phyloP scores from a whole-genome alignment of 2,888 invertebrate genomes.

The Craniophora ligustri region DNA sequence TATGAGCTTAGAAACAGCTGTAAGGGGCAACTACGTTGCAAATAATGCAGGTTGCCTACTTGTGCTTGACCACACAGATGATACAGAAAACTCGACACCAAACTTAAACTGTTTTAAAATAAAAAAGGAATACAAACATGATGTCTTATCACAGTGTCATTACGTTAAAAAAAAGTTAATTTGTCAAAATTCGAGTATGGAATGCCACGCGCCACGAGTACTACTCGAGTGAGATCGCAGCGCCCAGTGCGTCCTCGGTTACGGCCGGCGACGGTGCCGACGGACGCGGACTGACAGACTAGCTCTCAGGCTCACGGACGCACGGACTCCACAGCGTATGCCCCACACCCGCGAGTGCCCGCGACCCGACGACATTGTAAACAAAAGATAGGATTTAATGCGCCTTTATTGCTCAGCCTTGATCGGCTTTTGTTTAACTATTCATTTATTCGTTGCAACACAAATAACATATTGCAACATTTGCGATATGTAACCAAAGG shows the following conservation, averaged over 20 bases:
- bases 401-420: constrained; percentile 31
- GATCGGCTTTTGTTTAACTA: constrained; percentile 26
- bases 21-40: constrained; percentile 41
- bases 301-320: no score
- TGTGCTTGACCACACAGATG: constrained; percentile 8
- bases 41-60: constrained; percentile 19
- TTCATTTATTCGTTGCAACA: constrained; percentile 30
- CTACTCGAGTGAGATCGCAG: constrained; percentile 38
- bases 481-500: constrained; percentile 12
- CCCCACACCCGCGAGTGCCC: constrained; percentile 41
- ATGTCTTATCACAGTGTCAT: constrained; percentile 43
- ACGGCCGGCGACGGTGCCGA: constrained; percentile 53
- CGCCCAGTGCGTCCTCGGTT: constrained; percentile 26
- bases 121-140: constrained; percentile 30
- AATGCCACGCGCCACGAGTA: constrained; percentile 55
- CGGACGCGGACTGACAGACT: constrained; percentile 62
- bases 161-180: constrained; percentile 16
- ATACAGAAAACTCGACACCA: constrained; percentile 9
- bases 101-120: constrained; percentile 13
- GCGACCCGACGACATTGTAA: constrained; percentile 52
- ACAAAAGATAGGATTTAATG: constrained; percentile 50
- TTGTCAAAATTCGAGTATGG: constrained; percentile 47
- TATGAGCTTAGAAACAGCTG: constrained; percentile 47
- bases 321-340: constrained; percentile 32
- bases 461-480: constrained; percentile 36